Conservation (phyloP, 2,113 vertebrate genomes). For the Malurus cyaneus region DNA sequence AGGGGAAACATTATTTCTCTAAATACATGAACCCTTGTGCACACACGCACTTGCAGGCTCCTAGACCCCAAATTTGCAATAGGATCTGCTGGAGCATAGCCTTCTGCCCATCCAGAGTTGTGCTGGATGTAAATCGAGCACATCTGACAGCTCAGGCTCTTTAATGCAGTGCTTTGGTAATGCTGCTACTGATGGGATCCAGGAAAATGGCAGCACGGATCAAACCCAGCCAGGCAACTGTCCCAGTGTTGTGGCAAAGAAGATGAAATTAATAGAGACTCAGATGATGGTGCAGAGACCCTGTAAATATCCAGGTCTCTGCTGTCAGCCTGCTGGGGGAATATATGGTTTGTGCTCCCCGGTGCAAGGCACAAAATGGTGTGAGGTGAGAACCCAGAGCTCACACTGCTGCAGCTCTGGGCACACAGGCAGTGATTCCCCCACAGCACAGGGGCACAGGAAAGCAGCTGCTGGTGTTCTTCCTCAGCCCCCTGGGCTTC, state of each 20-base stretch:
- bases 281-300: not conserved
- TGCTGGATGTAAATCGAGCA: not conserved
- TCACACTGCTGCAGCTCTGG: not conserved
- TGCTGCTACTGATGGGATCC: not conserved
- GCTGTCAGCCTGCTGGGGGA: not conserved
- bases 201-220: not conserved
- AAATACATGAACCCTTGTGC: not conserved
- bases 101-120: not conserved
- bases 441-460: not conserved
- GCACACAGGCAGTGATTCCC: not conserved
- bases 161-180: not conserved
- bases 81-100: not conserved
- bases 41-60: not conserved
- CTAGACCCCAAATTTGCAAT: not conserved
- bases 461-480: not conserved
- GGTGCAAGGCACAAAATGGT: not conserved
- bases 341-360: not conserved
- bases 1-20: slow-evolving; percentile 50
- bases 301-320: not conserved
- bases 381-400: not conserved
- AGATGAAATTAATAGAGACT: not conserved
- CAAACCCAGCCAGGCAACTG: not conserved
- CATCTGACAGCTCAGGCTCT: not conserved
- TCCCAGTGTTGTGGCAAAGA: not conserved
- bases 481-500: not conserved